Percentiles rank a stretch among this genome's conserved stretches.
Conservation (phyloP, 2,797 vertebrate genomes). For the Gobio occitaniae region DNA sequence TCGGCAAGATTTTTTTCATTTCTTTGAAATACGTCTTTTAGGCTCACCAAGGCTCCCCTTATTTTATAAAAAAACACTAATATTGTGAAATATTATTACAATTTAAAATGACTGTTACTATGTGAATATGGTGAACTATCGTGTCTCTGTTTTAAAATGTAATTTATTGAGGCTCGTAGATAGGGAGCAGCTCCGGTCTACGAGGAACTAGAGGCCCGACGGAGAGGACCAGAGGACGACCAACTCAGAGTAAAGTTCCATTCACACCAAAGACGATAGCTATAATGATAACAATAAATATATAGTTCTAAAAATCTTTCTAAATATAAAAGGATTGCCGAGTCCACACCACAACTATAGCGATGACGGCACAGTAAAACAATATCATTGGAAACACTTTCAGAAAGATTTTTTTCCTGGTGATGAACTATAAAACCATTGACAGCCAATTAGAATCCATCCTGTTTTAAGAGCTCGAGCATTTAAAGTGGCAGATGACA, state of each 20-base stretch:
- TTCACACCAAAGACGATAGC: background rate
- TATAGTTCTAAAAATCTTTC: background rate
- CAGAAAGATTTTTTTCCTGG: too few species aligned
- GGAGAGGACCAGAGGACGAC: background rate
- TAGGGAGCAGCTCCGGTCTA: background rate
- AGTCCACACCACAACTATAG: background rate
- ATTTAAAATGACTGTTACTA: too few species aligned
- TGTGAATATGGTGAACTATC: too few species aligned
- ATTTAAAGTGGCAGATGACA: background rate
- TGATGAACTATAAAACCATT: too few species aligned
- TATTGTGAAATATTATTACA: background rate
- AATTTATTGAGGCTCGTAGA: background rate
- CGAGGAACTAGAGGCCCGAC: background rate
- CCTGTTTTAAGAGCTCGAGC: too few species aligned
- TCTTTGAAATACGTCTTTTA: background rate
- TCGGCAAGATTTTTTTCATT: background rate
- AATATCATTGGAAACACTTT: too few species aligned
- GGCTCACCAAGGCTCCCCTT: background rate
- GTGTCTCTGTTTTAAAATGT: too few species aligned
- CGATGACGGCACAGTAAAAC: background rate
- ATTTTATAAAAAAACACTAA: background rate
- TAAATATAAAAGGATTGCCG: background rate
- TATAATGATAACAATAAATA: background rate
- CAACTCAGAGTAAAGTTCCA: background rate
- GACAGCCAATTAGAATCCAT: too few species aligned